Evolutionary conservation across 2,888 invertebrate species (phyloP).

Genomic region (Priocnemis perturbator): DNA sequence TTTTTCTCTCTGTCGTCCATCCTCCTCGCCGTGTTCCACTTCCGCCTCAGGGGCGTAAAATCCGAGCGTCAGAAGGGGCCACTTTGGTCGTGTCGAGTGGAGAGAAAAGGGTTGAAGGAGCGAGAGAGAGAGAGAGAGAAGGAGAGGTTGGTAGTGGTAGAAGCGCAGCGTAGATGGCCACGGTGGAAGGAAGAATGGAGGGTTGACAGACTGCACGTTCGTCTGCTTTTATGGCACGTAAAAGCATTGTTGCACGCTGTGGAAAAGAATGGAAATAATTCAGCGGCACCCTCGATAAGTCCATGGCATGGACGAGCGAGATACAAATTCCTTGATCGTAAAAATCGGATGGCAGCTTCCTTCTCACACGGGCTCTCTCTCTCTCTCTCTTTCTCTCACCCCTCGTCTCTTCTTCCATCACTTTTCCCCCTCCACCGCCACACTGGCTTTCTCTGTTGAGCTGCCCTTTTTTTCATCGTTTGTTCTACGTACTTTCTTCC

Average conservation of each 20-base stretch:
- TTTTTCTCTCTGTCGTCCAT: not conserved
- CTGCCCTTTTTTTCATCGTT: too few species aligned
- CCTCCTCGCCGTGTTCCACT: conserved; percentile 22
- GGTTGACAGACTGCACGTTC: conserved; percentile 45
- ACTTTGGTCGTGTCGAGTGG: conserved; percentile 22
- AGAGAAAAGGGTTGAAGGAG: conserved; percentile 26
- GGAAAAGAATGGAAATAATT: conserved; percentile 68
- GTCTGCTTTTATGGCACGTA: conserved; percentile 67
- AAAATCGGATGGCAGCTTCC: conserved; percentile 59
- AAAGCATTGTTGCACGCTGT: conserved; percentile 65
- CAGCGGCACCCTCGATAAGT: conserved; percentile 62
- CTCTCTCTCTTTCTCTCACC: conserved; percentile 36
- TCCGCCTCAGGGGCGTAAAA: conserved; percentile 41
- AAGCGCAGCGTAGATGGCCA: not conserved
- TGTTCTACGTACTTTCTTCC: too few species aligned
- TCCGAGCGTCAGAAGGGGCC: conserved; percentile 35
- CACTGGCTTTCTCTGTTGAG: too few species aligned
- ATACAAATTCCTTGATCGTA: conserved; percentile 69
- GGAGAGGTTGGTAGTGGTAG: conserved; percentile 3
- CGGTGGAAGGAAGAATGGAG: conserved; percentile 6
- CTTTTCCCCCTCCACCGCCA: not conserved
- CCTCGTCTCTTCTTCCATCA: conserved; percentile 10
- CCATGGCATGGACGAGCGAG: conserved; percentile 50
- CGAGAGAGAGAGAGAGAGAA: conserved; percentile 15
- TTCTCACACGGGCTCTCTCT: conserved; percentile 23